Evolutionary conservation across 2,113 vertebrate species (phyloP).

Genomic region (Phylloscopus trochiloides): DNA sequence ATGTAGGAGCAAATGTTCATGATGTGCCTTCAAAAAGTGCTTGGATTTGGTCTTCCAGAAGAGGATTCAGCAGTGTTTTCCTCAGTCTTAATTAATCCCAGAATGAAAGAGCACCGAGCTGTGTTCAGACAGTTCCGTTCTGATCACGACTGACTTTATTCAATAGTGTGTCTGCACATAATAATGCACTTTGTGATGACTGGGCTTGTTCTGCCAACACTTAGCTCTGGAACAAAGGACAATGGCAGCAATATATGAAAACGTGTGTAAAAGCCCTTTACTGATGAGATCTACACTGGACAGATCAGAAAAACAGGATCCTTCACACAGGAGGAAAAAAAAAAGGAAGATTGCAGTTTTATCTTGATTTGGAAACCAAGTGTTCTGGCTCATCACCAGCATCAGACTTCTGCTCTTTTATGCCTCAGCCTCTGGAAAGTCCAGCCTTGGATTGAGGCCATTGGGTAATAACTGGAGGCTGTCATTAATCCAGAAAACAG

Average conservation of each 20-base stretch:
- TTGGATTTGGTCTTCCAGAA: background rate
- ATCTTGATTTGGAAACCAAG: slow-evolving; percentile 29
- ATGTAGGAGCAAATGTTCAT: background rate
- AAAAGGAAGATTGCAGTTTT: background rate
- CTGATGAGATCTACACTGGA: background rate
- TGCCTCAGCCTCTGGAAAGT: slow-evolving; percentile 24
- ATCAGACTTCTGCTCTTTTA: background rate
- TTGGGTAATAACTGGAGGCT: background rate
- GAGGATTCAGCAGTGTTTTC: background rate
- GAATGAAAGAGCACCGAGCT: background rate
- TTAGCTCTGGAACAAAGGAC: slow-evolving; percentile 17
- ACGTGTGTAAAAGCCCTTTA: background rate
- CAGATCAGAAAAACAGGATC: background rate
- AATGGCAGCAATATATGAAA: background rate
- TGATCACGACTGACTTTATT: background rate
- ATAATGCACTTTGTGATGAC: background rate
- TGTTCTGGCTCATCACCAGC: background rate
- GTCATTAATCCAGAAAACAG: slow-evolving; percentile 3
- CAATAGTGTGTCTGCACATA: background rate
- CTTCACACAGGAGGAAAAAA: background rate
- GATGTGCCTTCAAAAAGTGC: background rate
- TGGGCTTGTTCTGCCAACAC: background rate
- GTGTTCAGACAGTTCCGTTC: background rate
- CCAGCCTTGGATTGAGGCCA: slow-evolving; percentile 15
- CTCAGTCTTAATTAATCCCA: background rate